Conservation (phyloP, 2,888 invertebrate genomes). For the Tyria jacobaeae region DNA sequence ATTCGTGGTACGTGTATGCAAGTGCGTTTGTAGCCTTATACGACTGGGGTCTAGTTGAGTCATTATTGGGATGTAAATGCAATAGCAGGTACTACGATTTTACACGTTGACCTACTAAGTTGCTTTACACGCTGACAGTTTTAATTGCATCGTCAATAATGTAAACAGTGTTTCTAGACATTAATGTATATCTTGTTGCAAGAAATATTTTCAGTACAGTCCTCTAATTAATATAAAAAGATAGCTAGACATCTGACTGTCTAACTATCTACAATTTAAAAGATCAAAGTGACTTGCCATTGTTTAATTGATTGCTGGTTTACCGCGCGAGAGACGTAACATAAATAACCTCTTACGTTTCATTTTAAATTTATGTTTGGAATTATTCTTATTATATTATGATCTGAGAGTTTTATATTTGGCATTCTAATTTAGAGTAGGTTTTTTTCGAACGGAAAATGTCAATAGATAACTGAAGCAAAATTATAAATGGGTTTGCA, state of each 20-base stretch:
- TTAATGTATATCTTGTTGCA: constrained; percentile 9
- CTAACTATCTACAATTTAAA: constrained; percentile 9
- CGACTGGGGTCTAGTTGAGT: constrained; percentile 45
- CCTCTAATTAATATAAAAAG: constrained; percentile 17
- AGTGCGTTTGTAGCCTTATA: constrained; percentile 41
- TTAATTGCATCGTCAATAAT: constrained; percentile 5
- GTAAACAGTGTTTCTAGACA: constrained; percentile 5
- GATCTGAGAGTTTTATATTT: constrained; percentile 13
- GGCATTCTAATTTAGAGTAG: constrained; percentile 6
- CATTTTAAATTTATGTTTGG: constrained; percentile 30
- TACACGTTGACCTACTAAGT: constrained; percentile 27
- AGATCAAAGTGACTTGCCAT: constrained; percentile 44
- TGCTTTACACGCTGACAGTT: constrained; percentile 9
- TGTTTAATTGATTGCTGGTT: constrained; percentile 42
- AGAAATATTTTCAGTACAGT: constrained; percentile 8
- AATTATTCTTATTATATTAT: constrained; percentile 26
- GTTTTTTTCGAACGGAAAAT: constrained; percentile 43
- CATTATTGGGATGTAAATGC: constrained; percentile 49
- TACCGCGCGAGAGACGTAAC: constrained; percentile 23
- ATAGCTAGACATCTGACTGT: constrained; percentile 2
- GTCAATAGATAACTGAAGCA: constrained; percentile 51
- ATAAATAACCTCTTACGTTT: constrained; percentile 36
- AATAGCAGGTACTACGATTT: constrained; percentile 28
- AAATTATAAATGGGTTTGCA: constrained; percentile 53
- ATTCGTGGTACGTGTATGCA: constrained; percentile 61